These are phyloP conservation scores for Megaleporinus macrocephalus DNA, from an alignment of 2,113 vertebrate species.

Conservation along the genomic window DNA sequence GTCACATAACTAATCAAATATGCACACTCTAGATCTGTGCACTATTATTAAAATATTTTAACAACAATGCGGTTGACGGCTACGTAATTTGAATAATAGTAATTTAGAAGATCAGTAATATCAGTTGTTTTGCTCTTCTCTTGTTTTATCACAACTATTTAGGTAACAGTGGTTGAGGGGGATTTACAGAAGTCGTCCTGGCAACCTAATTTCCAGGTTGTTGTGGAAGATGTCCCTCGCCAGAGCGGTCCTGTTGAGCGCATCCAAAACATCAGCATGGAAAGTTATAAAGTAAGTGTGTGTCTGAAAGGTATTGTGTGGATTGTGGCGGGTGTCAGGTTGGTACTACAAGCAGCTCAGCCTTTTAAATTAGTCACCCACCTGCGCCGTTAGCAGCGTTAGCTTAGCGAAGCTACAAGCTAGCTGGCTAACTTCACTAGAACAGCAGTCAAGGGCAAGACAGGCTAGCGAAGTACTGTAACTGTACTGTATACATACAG, in stretches of 20 bases:
- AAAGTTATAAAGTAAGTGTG: conserved; percentile 37
- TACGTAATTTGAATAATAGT: too few species aligned
- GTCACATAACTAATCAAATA: fast-evolving
- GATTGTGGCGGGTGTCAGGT: too few species aligned
- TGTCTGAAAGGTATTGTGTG: background rate
- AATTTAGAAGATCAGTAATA: too few species aligned
- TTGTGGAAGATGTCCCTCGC: conserved; percentile 72
- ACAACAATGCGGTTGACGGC: too few species aligned
- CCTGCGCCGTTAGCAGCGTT: background rate
- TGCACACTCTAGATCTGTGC: too few species aligned
- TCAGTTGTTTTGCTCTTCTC: too few species aligned
- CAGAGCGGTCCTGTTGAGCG: conserved; percentile 55
- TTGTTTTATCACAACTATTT: too few species aligned
- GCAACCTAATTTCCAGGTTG: conserved; percentile 24
- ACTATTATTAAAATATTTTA: background rate
- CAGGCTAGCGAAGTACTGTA: too few species aligned
- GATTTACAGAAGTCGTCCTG: background rate
- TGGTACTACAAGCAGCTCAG: background rate
- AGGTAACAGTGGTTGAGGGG: too few species aligned
- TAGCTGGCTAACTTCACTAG: background rate
- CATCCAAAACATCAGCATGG: conserved; percentile 62
- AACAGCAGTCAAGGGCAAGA: conserved; percentile 19
- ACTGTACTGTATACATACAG: too few species aligned
- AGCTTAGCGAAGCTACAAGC: background rate
- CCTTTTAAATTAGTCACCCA: background rate